phyloP scores from a whole-genome alignment of 1,140 invertebrate genomes.

The Bombus balteatus region DNA sequence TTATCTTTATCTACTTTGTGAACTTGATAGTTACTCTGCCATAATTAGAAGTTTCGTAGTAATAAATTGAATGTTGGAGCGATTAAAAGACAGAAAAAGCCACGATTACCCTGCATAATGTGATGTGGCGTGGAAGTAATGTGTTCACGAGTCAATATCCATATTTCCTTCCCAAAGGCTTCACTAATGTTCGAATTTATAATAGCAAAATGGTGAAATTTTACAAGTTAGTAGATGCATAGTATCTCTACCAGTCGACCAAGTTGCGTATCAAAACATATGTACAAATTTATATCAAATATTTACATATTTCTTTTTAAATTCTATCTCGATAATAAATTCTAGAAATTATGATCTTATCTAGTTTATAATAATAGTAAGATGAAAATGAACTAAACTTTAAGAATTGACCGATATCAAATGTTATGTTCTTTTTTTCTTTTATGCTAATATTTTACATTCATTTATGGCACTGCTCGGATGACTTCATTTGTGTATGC shows the following conservation, averaged over 20 bases:
- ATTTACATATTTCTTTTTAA: slow-evolving; percentile 70
- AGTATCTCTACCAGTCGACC: slow-evolving; percentile 30
- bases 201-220: slow-evolving; percentile 47
- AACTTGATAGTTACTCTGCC: neutral
- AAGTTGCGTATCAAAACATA: slow-evolving; percentile 66
- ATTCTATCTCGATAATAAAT: slow-evolving; percentile 54
- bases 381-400: slow-evolving; percentile 61
- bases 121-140: slow-evolving; percentile 56
- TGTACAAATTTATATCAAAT: slow-evolving; percentile 69
- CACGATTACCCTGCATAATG: slow-evolving; percentile 28
- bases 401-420: slow-evolving; percentile 62
- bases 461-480: slow-evolving; percentile 62
- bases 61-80: slow-evolving; percentile 26
- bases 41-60: slow-evolving; percentile 11
- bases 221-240: slow-evolving; percentile 54
- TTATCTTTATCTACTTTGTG: neutral
- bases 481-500: slow-evolving; percentile 58
- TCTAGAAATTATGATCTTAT: slow-evolving; percentile 61
- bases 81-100: slow-evolving; percentile 12
- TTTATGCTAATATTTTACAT: slow-evolving; percentile 62
- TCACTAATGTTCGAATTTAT: slow-evolving; percentile 54
- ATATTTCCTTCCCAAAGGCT: slow-evolving; percentile 58
- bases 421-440: slow-evolving; percentile 23
- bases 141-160: slow-evolving; percentile 51
- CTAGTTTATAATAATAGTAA: slow-evolving; percentile 47